phyloP scores from a whole-genome alignment of 1,140 invertebrate species.

The Platyscapa corneri region DNA sequence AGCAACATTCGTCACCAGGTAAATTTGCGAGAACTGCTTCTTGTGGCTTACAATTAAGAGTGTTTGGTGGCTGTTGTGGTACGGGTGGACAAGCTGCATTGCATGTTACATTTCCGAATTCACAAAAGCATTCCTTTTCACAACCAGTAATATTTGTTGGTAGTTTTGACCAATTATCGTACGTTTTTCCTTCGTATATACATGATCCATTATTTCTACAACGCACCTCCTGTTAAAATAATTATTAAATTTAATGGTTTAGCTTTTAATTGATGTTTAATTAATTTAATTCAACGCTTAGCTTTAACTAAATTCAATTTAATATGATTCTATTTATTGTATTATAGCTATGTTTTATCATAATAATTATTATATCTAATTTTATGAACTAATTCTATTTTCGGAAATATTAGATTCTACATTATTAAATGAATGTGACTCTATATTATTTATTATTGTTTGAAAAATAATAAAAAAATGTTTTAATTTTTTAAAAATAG shows the following conservation, averaged over 20 bases:
- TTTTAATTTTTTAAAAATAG: no score
- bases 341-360: no score
- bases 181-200: constrained; percentile 79
- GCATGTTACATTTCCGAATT: constrained; percentile 89
- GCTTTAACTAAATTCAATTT: no score
- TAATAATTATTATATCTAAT: no score
- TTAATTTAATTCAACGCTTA: no score
- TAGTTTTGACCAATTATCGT: constrained; percentile 75
- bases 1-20: constrained; percentile 87
- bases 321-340: no score
- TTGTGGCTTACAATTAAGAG: constrained; percentile 80
- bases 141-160: constrained; percentile 83
- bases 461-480: no score
- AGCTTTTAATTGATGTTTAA: no score
- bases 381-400: no score
- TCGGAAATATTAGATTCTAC: no score
- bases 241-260: background rate
- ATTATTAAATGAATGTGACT: no score
- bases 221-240: constrained; percentile 76
- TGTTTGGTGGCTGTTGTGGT: constrained; percentile 81
- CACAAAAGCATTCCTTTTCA: constrained; percentile 89
- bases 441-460: no score
- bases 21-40: constrained; percentile 80
- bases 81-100: constrained; percentile 85
- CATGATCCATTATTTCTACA: constrained; percentile 88